A percentile compares a stretch with the other conserved stretches of the same genome.
Evolutionary conservation across 1,140 invertebrate genomes (phyloP).

Genomic region (Hirudo medicinalis): DNA sequence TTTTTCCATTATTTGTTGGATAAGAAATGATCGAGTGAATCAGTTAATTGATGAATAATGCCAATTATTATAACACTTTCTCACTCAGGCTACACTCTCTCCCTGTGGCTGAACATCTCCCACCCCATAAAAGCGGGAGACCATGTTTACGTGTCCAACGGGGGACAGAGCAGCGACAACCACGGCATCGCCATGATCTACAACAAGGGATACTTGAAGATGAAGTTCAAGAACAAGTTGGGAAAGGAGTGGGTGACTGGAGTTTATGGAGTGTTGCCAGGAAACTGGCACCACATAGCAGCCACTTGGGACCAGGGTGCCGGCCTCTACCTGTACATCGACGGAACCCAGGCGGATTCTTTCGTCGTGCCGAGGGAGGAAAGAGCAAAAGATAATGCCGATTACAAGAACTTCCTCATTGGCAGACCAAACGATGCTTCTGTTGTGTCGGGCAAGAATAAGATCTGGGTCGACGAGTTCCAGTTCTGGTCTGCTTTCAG

Average conservation of each 20-base stretch:
- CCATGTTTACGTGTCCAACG: constrained; percentile 37
- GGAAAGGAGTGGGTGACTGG: constrained; percentile 30
- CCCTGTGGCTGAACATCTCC: constrained; percentile 35
- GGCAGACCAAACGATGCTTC: constrained; percentile 30
- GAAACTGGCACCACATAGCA: constrained; percentile 36
- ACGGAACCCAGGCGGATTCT: constrained; percentile 29
- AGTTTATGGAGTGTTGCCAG: constrained; percentile 28
- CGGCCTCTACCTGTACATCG: constrained; percentile 31
- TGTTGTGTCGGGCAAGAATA: constrained; percentile 24
- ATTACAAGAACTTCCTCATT: constrained; percentile 20
- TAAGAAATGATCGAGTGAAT: too few species aligned
- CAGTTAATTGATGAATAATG: neutral
- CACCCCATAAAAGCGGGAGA: constrained; percentile 23
- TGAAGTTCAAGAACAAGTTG: constrained; percentile 20
- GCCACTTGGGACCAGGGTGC: constrained; percentile 31
- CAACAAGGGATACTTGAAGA: constrained; percentile 20
- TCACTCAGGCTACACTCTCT: constrained; percentile 35
- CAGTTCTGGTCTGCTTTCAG: constrained; percentile 32
- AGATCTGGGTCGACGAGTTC: constrained; percentile 36
- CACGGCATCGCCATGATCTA: constrained; percentile 39
- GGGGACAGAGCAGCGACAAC: constrained; percentile 29
- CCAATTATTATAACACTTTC: neutral
- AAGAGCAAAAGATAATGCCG: neutral
- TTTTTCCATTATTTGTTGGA: too few species aligned
- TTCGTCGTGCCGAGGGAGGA: neutral